Percentiles rank a stretch among this genome's conserved stretches.
phyloP scores from a whole-genome alignment of 2,888 invertebrate species.

The Erpobdella octoculata region DNA sequence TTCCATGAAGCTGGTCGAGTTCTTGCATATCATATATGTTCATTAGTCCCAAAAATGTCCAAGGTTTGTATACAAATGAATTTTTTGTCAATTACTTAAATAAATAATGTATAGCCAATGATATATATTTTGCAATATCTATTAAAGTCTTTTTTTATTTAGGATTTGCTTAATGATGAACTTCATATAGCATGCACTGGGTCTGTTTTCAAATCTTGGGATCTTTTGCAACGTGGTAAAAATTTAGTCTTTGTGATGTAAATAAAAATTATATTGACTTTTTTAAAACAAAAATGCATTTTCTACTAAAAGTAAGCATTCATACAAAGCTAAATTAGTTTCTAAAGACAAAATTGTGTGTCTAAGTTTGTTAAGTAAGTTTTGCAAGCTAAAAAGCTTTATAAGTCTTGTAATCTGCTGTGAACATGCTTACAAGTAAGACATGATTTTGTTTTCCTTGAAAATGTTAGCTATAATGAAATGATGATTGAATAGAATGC shows the following conservation, averaged over 20 bases:
- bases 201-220: constrained; percentile 90
- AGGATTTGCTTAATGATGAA: constrained; percentile 58
- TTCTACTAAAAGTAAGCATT: no score
- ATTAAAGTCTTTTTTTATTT: neutral
- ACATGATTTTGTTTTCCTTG: no score
- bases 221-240: constrained; percentile 58
- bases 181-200: constrained; percentile 80
- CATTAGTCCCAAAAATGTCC: constrained; percentile 47
- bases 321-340: no score
- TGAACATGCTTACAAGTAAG: no score
- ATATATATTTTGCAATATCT: neutral
- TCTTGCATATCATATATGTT: constrained; percentile 63
- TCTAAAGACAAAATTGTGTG: no score
- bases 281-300: no score
- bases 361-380: no score
- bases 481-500: no score
- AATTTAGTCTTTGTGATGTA: neutral
- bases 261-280: neutral
- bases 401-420: no score
- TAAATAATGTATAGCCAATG: neutral
- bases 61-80: neutral
- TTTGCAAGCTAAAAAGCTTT: no score
- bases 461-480: no score
- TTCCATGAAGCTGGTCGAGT: constrained; percentile 65
- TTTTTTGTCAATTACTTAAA: neutral